phyloP scores from a whole-genome alignment of 2,797 vertebrate genomes.

The Falco novaeseelandiae region DNA sequence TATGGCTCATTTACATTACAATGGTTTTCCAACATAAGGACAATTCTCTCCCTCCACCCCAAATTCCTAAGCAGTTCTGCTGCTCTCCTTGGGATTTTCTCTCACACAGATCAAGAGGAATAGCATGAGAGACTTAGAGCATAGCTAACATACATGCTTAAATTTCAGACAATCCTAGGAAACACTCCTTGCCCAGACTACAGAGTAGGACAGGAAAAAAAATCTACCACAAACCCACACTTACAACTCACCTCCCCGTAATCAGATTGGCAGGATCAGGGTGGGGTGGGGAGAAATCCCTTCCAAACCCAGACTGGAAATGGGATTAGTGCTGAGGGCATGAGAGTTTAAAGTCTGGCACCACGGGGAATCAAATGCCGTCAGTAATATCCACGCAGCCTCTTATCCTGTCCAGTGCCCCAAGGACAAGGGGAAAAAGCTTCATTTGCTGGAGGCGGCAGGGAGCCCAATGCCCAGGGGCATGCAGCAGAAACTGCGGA shows the following conservation, averaged over 20 bases:
- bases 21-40: background rate
- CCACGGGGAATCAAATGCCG: background rate
- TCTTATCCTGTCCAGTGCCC: background rate
- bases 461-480: background rate
- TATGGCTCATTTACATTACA: slow-evolving; percentile 4
- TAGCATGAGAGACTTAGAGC: background rate
- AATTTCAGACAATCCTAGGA: background rate
- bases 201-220: background rate
- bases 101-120: background rate
- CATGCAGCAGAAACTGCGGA: background rate
- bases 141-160: background rate
- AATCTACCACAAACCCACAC: background rate
- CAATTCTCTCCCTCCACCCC: background rate
- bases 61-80: background rate
- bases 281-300: background rate
- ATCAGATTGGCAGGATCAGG: background rate
- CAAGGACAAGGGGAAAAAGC: background rate
- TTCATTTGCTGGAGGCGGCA: background rate
- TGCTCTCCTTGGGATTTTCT: background rate
- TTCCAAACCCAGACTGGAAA: background rate
- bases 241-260: background rate
- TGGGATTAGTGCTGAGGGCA: background rate
- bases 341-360: background rate
- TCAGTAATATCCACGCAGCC: background rate
- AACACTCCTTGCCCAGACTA: background rate